These are phyloP conservation scores for Neosilurus mollespiculum DNA, from an alignment of 2,797 vertebrate genomes.

Conservation along the genomic window DNA sequence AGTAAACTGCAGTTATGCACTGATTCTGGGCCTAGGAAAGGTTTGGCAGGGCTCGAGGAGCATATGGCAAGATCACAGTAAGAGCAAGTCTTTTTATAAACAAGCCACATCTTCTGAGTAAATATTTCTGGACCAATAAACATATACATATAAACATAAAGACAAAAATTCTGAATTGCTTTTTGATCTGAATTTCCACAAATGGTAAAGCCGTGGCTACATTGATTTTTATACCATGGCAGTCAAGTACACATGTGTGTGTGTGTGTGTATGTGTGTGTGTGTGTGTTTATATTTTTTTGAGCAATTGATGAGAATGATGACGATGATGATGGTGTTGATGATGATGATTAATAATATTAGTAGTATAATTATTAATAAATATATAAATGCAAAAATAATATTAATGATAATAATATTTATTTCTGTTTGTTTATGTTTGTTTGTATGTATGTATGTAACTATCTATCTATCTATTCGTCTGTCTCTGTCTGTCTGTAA, in stretches of 20 bases:
- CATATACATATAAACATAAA: not conserved
- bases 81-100: slow-evolving; percentile 8
- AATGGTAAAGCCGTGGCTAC: not conserved
- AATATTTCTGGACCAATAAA: not conserved
- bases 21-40: not conserved
- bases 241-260: no score
- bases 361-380: no score
- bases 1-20: not conserved
- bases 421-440: not conserved
- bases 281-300: no score
- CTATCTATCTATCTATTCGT: not conserved
- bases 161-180: not conserved
- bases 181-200: not conserved
- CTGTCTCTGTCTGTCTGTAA: not conserved
- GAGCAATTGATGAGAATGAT: no score
- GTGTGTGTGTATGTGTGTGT: no score
- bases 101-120: not conserved
- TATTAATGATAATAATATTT: not conserved
- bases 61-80: slow-evolving; percentile 24
- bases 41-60: not conserved
- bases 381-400: no score
- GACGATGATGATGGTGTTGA: no score
- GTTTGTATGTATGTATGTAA: slow-evolving; percentile 2
- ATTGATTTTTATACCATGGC: not conserved
- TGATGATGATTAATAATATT: no score